Evolutionary conservation across 2,797 vertebrate genomes (phyloP).

Genomic region (Galaxias olidus): DNA sequence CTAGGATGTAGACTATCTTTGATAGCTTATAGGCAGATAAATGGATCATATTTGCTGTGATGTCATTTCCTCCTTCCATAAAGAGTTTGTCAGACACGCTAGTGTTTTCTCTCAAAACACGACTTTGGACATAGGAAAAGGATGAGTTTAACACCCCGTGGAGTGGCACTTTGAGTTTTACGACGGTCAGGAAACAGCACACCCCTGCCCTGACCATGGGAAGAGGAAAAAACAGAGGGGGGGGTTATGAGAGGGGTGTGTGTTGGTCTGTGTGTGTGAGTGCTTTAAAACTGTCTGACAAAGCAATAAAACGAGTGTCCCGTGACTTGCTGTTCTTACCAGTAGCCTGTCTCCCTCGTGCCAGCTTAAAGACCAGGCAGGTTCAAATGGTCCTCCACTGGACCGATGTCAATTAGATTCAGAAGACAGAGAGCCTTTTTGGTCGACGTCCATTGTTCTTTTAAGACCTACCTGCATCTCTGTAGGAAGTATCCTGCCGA

Average conservation of each 20-base stretch:
- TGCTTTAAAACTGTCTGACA: slow-evolving; percentile 1
- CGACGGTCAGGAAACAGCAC: slow-evolving; percentile 13
- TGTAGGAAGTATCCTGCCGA: no score
- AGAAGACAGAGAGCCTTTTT: slow-evolving; percentile 39
- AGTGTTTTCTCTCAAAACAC: slow-evolving; percentile 45
- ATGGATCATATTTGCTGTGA: slow-evolving; percentile 33
- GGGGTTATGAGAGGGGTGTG: slow-evolving; percentile 15
- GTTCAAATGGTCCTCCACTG: slow-evolving; percentile 15
- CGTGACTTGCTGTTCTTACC: neutral
- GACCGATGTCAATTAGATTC: slow-evolving; percentile 35
- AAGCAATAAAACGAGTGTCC: slow-evolving; percentile 4
- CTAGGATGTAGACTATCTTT: slow-evolving; percentile 28
- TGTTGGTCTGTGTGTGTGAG: slow-evolving; percentile 1
- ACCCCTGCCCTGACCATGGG: slow-evolving; percentile 22
- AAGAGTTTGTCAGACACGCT: slow-evolving; percentile 22
- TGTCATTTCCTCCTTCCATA: slow-evolving; percentile 48
- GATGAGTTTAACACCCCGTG: slow-evolving; percentile 9
- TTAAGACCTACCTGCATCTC: slow-evolving; percentile 28
- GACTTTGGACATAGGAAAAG: slow-evolving; percentile 37
- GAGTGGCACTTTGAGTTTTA: no score
- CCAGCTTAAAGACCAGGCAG: slow-evolving; percentile 10
- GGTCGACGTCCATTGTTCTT: slow-evolving; percentile 34
- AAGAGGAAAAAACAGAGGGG: slow-evolving; percentile 11
- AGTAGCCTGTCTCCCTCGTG: slow-evolving; percentile 13
- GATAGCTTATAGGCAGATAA: slow-evolving; percentile 21